phyloP scores from a whole-genome alignment of 2,797 vertebrate genomes.

The Acanthiza pusilla region DNA sequence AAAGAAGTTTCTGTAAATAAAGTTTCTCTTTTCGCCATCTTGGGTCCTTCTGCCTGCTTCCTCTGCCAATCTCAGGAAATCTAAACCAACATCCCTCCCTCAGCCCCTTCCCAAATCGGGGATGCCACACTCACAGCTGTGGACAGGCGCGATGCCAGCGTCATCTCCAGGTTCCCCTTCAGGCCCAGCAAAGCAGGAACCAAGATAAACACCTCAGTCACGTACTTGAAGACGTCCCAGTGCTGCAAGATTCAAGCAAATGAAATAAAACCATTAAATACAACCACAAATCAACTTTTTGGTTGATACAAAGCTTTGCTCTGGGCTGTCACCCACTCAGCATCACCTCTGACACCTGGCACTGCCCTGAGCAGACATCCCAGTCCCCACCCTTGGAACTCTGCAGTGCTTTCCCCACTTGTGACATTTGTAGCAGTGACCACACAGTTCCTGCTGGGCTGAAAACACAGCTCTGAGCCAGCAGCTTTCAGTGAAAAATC shows the following conservation, averaged over 20 bases:
- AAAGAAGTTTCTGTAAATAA: too few relatives aligned
- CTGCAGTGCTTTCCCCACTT: neutral
- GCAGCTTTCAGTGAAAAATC: neutral
- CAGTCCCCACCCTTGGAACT: neutral
- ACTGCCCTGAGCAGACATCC: neutral
- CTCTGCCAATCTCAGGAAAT: too few relatives aligned
- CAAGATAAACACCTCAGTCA: conserved; percentile 95
- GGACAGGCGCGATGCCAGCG: conserved; percentile 94
- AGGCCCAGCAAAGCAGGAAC: conserved; percentile 94
- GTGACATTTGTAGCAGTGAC: neutral
- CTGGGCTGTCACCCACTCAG: neutral
- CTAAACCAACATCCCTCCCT: too few relatives aligned
- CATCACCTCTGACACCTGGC: neutral
- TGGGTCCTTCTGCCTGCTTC: too few relatives aligned
- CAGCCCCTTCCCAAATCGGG: neutral
- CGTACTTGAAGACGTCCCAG: conserved; percentile 93
- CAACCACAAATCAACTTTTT: fast-evolving
- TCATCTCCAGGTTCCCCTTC: conserved; percentile 99
- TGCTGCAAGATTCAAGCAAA: conserved; percentile 76
- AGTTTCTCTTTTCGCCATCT: too few relatives aligned
- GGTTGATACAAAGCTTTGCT: neutral
- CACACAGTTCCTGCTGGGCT: neutral
- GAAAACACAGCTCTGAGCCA: neutral
- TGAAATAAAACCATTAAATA: neutral
- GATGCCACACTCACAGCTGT: conserved; percentile 87